Conservation (phyloP, 2,888 invertebrate genomes). For the Amiota communis region DNA sequence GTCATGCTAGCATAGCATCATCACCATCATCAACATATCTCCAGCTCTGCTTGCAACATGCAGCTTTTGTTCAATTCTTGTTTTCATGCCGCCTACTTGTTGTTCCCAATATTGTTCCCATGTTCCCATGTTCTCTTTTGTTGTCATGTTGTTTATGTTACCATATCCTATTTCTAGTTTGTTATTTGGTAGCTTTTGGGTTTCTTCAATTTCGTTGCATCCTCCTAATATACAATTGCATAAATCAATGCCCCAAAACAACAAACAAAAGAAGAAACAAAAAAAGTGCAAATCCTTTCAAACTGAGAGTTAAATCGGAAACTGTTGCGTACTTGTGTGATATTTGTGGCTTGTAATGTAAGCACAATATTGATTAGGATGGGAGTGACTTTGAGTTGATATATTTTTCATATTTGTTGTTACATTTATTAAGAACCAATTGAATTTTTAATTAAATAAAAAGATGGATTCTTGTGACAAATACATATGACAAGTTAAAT, state of each 20-base stretch:
- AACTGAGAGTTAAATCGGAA: background rate
- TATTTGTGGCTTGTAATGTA: background rate
- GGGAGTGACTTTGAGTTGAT: too few relatives aligned
- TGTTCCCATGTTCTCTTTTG: too few relatives aligned
- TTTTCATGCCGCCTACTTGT: background rate
- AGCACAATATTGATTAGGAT: background rate
- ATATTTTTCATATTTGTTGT: too few relatives aligned
- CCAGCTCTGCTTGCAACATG: background rate
- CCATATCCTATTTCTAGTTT: too few relatives aligned
- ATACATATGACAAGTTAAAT: too few relatives aligned
- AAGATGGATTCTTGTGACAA: too few relatives aligned
- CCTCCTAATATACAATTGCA: background rate
- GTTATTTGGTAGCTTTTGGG: too few relatives aligned
- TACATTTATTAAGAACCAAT: too few relatives aligned
- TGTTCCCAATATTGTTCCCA: too few relatives aligned
- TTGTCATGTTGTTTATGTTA: too few relatives aligned
- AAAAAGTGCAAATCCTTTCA: background rate
- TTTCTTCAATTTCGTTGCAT: background rate
- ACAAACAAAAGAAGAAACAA: background rate
- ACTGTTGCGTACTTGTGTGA: background rate
- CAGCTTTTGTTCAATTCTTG: background rate
- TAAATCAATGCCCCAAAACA: constrained; percentile 10
- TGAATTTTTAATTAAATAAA: too few relatives aligned
- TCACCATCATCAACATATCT: background rate
- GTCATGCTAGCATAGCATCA: background rate